A percentile compares a stretch with the other conserved stretches of the same genome.
phyloP scores from a whole-genome alignment of 2,888 invertebrate species.

The Serrognathus titanus region DNA sequence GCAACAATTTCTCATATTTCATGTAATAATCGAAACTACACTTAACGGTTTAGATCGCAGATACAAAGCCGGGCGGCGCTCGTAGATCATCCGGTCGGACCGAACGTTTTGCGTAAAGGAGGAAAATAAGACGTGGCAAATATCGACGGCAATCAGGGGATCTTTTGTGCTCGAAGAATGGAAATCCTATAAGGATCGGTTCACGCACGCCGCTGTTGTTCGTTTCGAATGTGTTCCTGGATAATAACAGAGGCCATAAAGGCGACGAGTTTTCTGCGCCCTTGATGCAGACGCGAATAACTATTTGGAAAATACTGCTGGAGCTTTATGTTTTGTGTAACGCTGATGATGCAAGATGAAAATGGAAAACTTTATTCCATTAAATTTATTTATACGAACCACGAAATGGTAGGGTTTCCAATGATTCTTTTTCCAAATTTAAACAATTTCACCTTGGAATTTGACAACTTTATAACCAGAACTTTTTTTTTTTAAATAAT shows the following conservation, averaged over 20 bases:
- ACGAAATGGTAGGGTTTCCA: too few relatives aligned
- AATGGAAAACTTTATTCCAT: too few relatives aligned
- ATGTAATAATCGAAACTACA: neutral
- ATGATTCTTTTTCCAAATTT: too few relatives aligned
- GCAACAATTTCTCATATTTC: slow-evolving; percentile 16
- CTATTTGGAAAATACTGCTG: neutral
- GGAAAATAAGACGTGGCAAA: neutral
- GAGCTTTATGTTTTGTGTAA: neutral
- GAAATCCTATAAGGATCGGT: neutral
- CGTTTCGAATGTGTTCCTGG: neutral
- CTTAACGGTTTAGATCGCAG: neutral
- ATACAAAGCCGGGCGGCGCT: neutral
- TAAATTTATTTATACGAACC: too few relatives aligned
- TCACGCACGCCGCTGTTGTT: neutral
- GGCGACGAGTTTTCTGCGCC: neutral
- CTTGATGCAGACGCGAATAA: neutral
- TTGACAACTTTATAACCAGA: too few relatives aligned
- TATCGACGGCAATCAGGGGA: neutral
- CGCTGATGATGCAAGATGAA: neutral
- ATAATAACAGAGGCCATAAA: neutral
- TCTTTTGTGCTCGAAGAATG: slow-evolving; percentile 1
- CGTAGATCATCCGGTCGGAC: too few relatives aligned
- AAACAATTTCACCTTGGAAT: too few relatives aligned
- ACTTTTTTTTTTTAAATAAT: too few relatives aligned
- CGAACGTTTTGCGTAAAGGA: too few relatives aligned